Evolutionary conservation across 2,113 vertebrate genomes (phyloP).

Genomic region (Xiphophorus maculatus): DNA sequence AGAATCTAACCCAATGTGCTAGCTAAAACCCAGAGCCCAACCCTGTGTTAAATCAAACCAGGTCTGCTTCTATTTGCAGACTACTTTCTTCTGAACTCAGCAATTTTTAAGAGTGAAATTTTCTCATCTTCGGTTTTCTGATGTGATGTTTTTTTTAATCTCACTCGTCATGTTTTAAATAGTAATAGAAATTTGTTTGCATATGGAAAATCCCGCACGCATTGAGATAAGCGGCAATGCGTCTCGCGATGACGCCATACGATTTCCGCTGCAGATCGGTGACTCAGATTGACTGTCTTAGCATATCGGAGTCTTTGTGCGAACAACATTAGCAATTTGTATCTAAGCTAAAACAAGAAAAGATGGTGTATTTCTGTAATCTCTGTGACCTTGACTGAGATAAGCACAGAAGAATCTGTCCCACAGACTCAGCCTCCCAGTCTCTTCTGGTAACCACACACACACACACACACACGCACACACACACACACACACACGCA

Average conservation of each 20-base stretch:
- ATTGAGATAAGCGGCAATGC: neutral
- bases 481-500: neutral
- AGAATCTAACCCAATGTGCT: too few relatives aligned
- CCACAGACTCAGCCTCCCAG: constrained; percentile 3
- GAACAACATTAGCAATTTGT: constrained; percentile 4
- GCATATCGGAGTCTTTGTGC: neutral
- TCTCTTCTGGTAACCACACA: constrained; percentile 12
- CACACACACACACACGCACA: too few relatives aligned
- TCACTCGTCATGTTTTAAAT: neutral
- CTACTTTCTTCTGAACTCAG: neutral
- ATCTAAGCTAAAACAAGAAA: constrained; percentile 18
- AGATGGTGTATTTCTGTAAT: constrained; percentile 2
- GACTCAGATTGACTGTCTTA: neutral
- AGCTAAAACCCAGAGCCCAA: too few relatives aligned
- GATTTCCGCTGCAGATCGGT: neutral
- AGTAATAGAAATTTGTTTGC: neutral
- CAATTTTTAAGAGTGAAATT: neutral
- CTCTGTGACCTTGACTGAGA: constrained; percentile 45
- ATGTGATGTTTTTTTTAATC: constrained; percentile 2
- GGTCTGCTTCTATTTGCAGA: neutral
- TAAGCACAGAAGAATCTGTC: constrained; percentile 29
- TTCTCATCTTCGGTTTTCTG: neutral
- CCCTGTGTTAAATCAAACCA: neutral
- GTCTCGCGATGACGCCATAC: neutral
- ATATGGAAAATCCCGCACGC: neutral